Percentiles rank a stretch among this genome's conserved stretches.
These are phyloP conservation scores for Trypoxylus dichotomus DNA, from an alignment of 1,140 invertebrate species.

Conservation along the genomic window DNA sequence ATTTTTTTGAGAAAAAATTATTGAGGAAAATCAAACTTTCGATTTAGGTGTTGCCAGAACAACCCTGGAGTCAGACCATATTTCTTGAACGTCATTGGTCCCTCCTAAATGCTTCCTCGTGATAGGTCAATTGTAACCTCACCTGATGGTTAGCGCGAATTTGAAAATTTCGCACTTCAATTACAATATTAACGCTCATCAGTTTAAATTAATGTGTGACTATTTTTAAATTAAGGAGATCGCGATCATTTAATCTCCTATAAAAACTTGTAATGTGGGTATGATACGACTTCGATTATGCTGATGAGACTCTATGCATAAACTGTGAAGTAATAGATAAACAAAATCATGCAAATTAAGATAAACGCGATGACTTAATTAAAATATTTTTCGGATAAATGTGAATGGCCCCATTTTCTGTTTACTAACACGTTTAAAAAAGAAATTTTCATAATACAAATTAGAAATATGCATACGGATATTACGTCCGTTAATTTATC, in stretches of 20 bases:
- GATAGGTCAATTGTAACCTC: constrained; percentile 18
- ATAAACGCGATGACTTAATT: too few species aligned
- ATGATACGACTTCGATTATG: neutral
- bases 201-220: neutral
- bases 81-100: constrained; percentile 14
- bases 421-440: too few species aligned
- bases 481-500: too few species aligned
- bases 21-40: neutral
- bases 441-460: too few species aligned
- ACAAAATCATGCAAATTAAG: neutral
- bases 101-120: neutral
- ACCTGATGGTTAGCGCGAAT: constrained; percentile 24
- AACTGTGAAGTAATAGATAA: neutral
- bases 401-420: too few species aligned
- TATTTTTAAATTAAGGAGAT: neutral
- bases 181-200: neutral
- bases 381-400: too few species aligned
- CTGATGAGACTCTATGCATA: neutral
- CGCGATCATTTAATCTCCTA: too few species aligned
- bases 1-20: neutral
- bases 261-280: neutral
- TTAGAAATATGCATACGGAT: too few species aligned
- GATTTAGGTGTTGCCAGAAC: constrained; percentile 7
- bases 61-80: constrained; percentile 26
- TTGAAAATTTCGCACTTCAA: neutral